Conservation (phyloP, 2,113 vertebrate genomes). For the Lasiurus borealis region DNA sequence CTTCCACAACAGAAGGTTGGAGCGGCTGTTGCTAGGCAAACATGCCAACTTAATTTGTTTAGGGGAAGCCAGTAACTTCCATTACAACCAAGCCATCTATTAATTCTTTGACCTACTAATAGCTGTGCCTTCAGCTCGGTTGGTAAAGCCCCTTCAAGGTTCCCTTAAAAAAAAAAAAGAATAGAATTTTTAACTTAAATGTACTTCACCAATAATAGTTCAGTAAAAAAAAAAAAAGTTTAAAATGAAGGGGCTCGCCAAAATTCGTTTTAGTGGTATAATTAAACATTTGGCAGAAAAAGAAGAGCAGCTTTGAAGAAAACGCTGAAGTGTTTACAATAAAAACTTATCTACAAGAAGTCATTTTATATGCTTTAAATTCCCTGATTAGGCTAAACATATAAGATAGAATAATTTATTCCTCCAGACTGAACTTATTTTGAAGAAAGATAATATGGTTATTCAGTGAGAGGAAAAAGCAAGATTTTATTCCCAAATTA, state of each 20-base stretch:
- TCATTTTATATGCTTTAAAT: constrained; percentile 36
- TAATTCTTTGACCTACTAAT: constrained; percentile 46
- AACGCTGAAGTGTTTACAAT: constrained; percentile 53
- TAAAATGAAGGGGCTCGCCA: background rate
- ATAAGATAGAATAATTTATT: constrained; percentile 12
- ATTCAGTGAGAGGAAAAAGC: background rate
- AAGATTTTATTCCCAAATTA: constrained; percentile 42
- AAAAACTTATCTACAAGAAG: constrained; percentile 40
- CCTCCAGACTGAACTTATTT: constrained; percentile 44
- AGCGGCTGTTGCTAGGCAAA: constrained; percentile 78
- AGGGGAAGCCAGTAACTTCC: constrained; percentile 64
- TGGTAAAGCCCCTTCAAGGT: constrained; percentile 7
- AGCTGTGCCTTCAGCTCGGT: background rate
- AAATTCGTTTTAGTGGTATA: constrained; percentile 44
- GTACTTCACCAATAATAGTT: constrained; percentile 9
- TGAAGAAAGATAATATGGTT: constrained; percentile 46
- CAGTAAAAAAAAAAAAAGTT: constrained; percentile 15
- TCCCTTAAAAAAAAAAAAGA: background rate
- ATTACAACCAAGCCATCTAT: constrained; percentile 50
- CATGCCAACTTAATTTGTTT: constrained; percentile 72
- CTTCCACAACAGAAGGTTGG: constrained; percentile 73
- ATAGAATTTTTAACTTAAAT: constrained; percentile 46
- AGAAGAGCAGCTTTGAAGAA: constrained; percentile 34
- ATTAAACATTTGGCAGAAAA: constrained; percentile 50
- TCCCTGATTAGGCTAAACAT: background rate